Conservation (phyloP, 2,888 invertebrate species). For the Epistrophe eligans region DNA sequence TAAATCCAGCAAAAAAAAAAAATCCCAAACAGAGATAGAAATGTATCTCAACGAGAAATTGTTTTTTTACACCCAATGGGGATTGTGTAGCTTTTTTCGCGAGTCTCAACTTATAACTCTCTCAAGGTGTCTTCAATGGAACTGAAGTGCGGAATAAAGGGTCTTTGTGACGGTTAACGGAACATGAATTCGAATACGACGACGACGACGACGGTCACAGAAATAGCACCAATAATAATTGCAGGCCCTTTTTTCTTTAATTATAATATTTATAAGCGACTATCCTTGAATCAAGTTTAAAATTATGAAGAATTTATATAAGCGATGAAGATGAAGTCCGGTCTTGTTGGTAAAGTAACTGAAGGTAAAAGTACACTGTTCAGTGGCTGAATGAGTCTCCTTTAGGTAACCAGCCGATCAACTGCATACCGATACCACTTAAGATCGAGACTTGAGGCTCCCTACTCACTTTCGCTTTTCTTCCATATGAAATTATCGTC, state of each 20-base stretch:
- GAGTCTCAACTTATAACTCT: not conserved
- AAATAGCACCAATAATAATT: not conserved
- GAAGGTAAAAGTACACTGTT: constrained; percentile 69
- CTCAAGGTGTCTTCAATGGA: constrained; percentile 31
- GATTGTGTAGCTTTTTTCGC: constrained; percentile 32
- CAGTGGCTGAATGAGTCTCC: constrained; percentile 41
- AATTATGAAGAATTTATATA: constrained; percentile 18
- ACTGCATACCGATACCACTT: not conserved
- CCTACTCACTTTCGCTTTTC: constrained; percentile 74
- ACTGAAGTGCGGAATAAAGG: not conserved
- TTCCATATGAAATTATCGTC: constrained; percentile 45
- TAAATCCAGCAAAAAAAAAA: constrained; percentile 30
- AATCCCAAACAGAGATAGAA: constrained; percentile 51
- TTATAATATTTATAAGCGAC: not conserved
- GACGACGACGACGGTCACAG: constrained; percentile 20
- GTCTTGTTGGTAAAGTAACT: constrained; percentile 58
- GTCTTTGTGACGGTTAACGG: constrained; percentile 4
- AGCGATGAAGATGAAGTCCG: constrained; percentile 37
- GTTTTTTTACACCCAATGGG: constrained; percentile 41
- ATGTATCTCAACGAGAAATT: constrained; percentile 59
- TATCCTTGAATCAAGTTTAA: constrained; percentile 36
- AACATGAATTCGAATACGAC: constrained; percentile 1
- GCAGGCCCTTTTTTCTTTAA: not conserved
- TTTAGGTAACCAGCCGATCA: constrained; percentile 29
- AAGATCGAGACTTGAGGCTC: constrained; percentile 26